Base-by-base conservation (phyloP, 2,888 invertebrate genomes). In the Scrobipalpa costella region DNA sequence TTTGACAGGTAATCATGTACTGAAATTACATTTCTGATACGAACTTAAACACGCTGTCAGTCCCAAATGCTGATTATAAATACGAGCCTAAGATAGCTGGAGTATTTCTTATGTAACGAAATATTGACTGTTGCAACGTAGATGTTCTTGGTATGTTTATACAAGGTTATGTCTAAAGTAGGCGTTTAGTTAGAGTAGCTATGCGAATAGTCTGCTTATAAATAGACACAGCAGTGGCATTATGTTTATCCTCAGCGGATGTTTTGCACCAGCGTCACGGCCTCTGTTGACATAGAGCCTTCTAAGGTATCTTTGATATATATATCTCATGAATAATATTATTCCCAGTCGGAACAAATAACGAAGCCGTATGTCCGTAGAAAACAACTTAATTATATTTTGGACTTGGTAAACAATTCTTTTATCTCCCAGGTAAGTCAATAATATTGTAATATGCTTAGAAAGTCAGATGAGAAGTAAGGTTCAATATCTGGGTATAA, bases 341-440 rank as follows among this genome's bases (percentile, higher is more conserved):
- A 55, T 60, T 61, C 47, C 57, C 33, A 40, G 59, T 52, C 49
- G 21, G 36, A 61, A 52, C 47, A 21, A 60, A 63, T 63, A 47
- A 55, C 17, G 58, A 21, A 49, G 52, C 21, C 13, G 17, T 50
- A 21, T 50, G 50, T 33, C 52, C 7, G 52, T 27, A 49, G 19
- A 66, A 69, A 70, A 67, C 66, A 70, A 68, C 65, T 34, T 65
- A 62, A 65, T 67, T 62, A 63, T 66, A 61, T 68, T 63, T 63
- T 60, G 57, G 59, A 57, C 44, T 15, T 17, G 38, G 57, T 40
- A 63, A 40, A 40, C 40, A 58, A 27, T 21, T 50, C 17, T 6
- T 50, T 49, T 49, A 49, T 9, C 17, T n/a, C 17, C 1, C 17
- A 7, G 15, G 49, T 49, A 13, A 40, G 40, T 13, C 11, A 40